Evolutionary conservation across 2,888 invertebrate genomes (phyloP).

Genomic region (Lepidochrysops patricia): DNA sequence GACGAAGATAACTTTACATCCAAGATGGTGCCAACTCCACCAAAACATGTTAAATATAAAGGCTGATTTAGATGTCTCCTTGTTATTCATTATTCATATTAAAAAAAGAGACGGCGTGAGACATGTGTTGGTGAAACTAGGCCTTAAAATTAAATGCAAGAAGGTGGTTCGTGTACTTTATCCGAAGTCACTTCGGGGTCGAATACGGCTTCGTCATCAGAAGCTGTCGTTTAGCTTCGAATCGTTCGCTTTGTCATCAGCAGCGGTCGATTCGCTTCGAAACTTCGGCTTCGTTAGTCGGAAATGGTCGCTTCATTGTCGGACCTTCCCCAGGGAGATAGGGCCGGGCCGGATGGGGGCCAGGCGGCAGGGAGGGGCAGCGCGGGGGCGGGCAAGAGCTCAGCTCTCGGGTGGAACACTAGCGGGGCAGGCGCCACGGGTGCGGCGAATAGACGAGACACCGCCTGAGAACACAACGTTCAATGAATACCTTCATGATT

Average conservation of each 20-base stretch:
- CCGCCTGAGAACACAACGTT: slow-evolving; percentile 60
- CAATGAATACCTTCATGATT: no score
- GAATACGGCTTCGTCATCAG: not conserved
- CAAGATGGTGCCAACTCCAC: no score
- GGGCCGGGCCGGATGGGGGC: slow-evolving; percentile 55
- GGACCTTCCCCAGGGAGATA: slow-evolving; percentile 63
- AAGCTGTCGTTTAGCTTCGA: not conserved
- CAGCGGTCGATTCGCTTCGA: not conserved
- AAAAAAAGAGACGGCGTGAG: no score
- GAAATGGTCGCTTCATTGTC: slow-evolving; percentile 58
- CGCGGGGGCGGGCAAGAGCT: slow-evolving; percentile 52
- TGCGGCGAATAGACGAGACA: slow-evolving; percentile 50
- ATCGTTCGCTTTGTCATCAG: not conserved
- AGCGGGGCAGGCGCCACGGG: slow-evolving; percentile 57
- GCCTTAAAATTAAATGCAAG: slow-evolving; percentile 22
- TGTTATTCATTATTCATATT: no score
- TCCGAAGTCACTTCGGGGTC: not conserved
- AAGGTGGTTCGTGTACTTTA: slow-evolving; percentile 11
- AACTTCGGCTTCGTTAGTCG: slow-evolving; percentile 33
- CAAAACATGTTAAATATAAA: no score
- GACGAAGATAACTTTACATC: slow-evolving; percentile 38
- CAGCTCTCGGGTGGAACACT: slow-evolving; percentile 61
- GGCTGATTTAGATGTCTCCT: no score
- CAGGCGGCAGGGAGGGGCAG: slow-evolving; percentile 53
- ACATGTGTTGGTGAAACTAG: no score